These are phyloP conservation scores for Corydoras sp. DNA, from an alignment of 2,113 vertebrate genomes.

Conservation along the genomic window DNA sequence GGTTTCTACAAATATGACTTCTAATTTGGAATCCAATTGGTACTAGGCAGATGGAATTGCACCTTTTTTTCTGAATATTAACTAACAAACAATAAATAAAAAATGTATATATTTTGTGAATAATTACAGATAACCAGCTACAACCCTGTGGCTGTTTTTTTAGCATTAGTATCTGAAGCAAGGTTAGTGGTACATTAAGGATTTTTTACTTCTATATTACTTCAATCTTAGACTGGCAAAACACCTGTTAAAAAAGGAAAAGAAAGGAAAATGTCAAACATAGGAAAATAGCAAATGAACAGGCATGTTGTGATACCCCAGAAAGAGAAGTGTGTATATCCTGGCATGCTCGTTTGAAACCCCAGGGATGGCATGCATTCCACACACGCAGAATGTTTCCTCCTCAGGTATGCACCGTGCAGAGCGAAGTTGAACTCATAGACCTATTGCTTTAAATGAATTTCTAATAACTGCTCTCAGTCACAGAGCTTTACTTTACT, in stretches of 20 bases:
- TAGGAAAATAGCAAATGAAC: not conserved
- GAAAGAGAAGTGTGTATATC: not conserved
- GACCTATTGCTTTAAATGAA: constrained; percentile 1
- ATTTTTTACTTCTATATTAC: no score
- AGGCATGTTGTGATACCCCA: constrained; percentile 13
- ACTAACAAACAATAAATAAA: no score
- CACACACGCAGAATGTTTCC: constrained; percentile 24
- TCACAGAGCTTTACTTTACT: not conserved
- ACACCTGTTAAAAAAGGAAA: constrained; percentile 7
- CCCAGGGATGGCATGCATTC: constrained; percentile 29
- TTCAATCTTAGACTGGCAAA: not conserved
- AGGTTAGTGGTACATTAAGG: no score
- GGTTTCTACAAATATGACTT: no score
- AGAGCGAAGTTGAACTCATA: constrained; percentile 15
- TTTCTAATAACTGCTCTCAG: not conserved
- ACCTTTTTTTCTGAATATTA: no score
- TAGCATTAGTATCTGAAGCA: no score
- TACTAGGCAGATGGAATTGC: no score
- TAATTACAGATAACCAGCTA: no score
- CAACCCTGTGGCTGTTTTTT: no score
- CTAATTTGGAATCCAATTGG: no score
- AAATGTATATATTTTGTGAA: no score
- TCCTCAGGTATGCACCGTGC: not conserved
- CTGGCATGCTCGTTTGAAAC: constrained; percentile 14
- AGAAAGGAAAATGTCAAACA: not conserved